Percentiles rank a stretch among this genome's conserved stretches.
phyloP scores from a whole-genome alignment of 2,113 vertebrate genomes.

The Picathartes gymnocephalus region DNA sequence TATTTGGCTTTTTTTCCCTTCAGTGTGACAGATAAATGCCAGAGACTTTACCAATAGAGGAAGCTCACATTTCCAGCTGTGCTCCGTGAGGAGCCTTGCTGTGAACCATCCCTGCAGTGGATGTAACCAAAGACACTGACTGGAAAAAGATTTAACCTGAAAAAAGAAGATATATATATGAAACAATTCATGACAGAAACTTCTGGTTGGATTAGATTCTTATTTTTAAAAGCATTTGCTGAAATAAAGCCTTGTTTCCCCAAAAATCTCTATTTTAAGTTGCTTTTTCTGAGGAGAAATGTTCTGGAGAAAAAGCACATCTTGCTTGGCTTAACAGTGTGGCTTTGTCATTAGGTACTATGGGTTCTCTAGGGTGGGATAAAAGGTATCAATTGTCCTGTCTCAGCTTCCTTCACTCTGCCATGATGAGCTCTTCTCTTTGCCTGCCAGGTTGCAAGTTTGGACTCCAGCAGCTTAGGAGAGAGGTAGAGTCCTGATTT shows the following conservation, averaged over 20 bases:
- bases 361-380: background rate
- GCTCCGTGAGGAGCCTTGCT: background rate
- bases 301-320: background rate
- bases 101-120: background rate
- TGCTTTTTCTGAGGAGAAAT: background rate
- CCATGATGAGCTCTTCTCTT: background rate
- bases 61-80: background rate
- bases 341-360: fast-evolving
- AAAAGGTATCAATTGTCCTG: background rate
- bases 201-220: background rate
- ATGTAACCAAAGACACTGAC: background rate
- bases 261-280: background rate
- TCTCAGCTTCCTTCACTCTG: background rate
- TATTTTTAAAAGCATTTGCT: background rate
- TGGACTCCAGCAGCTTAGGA: background rate
- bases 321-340: background rate
- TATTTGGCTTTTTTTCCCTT: background rate
- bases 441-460: background rate
- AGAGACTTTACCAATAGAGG: background rate
- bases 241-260: background rate
- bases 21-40: background rate
- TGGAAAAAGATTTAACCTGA: background rate
- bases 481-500: background rate
- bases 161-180: fast-evolving
- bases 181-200: background rate